Evolutionary conservation across 1,140 invertebrate species (phyloP), one percentile per base, ranked within the genome.

Genomic region (Gonatopus flavifemur): DNA sequence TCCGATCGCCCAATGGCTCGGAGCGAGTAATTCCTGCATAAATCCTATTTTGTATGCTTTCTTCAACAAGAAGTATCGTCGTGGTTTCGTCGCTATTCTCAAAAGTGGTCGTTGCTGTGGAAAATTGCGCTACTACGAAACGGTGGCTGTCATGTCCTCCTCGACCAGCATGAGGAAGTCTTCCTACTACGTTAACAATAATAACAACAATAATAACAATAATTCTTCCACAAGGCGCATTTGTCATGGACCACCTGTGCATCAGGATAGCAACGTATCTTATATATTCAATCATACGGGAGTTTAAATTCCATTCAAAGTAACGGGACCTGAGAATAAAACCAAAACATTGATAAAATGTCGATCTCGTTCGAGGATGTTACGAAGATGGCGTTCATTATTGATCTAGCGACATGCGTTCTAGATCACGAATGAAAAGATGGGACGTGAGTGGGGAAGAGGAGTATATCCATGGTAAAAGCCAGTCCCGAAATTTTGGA

Each of bases 1-100:
- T 10, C 95, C 95, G 0, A 84, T 98, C 21, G 94, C 95, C 0
- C 95, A 98, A 74, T 98, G 96, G 95, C 80, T 98, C 2, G 96
- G 94, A 0, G 87, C 93, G 0, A 93, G 94, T 15, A 98, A 98
- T 73, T 95, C 93, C 21, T 97, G 94, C 81, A 94, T 98, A 61
- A 98, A 98, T 77, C 96, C 96, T 0, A 88, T 97, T 33, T 83
- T 98, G n/a, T 98, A 98, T 75, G 94, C 94, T 0, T 96, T 94
- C 73, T 96, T 97, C 79, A 97, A 96, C 73, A 94, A 96, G 61
- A 98, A 98, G 71, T 98, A 95, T 70, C 82, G 94, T 1, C 87
- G 90, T 31, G 95, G 95, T 2, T 98, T 98, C 75, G 84, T 90
- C 3, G 91, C 91, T 7, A 91, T 96, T 21, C 82, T 96, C 1